Evolutionary conservation across 2,888 invertebrate species (phyloP), one percentile per base, ranked within the genome.

Genomic region (Trisateles emortualis): DNA sequence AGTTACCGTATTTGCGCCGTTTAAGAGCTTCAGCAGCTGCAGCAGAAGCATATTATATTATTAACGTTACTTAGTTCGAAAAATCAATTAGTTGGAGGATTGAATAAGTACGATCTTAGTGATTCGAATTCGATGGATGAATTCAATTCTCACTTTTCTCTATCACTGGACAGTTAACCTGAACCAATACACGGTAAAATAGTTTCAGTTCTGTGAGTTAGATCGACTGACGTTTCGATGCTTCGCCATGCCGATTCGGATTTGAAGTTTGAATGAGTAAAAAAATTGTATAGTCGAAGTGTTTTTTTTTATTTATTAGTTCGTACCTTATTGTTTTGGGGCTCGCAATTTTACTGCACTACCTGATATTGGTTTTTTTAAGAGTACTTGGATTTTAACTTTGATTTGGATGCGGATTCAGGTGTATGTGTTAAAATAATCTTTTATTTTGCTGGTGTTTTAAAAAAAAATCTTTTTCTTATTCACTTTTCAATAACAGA

Each of bases 251-350:
- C 49, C 36, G 45, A 52, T 35, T 49, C 55, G 44, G 58, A 59
- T 68, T 61, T 52, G 48, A 64, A 59, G 57, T 72, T 62, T 50
- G 57, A 65, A 66, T 64, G 65, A 55, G 63, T 59, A 65, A 63
- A 59, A 73, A 70, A 13, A 39, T 48, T 42, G 50, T 40, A 49
- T 50, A 22, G 42, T 3, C 19, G 13, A 30, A 17, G 30, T 42
- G 51, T 13, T 36, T 32, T 48, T 65, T 62, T 54, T 48, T 52
- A 59, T 65, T 68, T 54, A 33, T 52, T 47, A 35, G 24, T 62
- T 35, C 36, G 40, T 52, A 38, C 52, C 59, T 58, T 65, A 70
- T 69, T 70, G 53, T 67, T 57, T 49, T 57, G 29, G 17, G 35
- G 43, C 49, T 53, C 40, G 50, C 42, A 44, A 48, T 65, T 50